Conservation (phyloP, 2,113 vertebrate species). For the Ciconia maguari region DNA sequence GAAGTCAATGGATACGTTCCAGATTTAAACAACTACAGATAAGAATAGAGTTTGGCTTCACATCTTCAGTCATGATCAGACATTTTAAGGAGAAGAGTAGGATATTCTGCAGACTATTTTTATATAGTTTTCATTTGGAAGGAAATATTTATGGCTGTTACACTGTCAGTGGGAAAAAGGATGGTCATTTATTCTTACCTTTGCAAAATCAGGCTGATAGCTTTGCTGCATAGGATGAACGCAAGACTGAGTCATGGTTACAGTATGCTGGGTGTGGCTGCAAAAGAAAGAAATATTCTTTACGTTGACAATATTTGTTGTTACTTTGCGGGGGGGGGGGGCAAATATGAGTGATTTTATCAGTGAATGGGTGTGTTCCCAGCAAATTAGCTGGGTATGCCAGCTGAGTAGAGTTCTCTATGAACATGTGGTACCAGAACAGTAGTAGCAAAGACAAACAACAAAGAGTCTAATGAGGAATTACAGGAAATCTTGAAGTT, state of each 20-base stretch:
- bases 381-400: background rate
- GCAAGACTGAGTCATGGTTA: conserved; percentile 18
- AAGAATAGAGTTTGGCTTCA: background rate
- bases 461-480: background rate
- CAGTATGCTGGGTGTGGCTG: background rate
- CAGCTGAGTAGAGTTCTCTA: background rate
- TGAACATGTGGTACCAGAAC: background rate
- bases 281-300: conserved; percentile 11
- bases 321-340: background rate
- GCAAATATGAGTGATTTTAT: background rate
- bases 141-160: background rate
- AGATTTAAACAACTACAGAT: background rate
- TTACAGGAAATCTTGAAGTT: background rate
- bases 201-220: background rate
- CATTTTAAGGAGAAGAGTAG: background rate
- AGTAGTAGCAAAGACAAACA: background rate
- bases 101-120: background rate
- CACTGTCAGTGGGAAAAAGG: background rate
- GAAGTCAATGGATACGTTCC: background rate
- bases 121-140: background rate
- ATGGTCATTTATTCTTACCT: background rate
- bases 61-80: background rate
- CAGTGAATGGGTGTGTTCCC: background rate
- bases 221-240: background rate
- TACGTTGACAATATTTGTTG: conserved; percentile 6